Evolutionary conservation across 2,113 vertebrate species (phyloP).

Genomic region (Notechis scutatus): DNA sequence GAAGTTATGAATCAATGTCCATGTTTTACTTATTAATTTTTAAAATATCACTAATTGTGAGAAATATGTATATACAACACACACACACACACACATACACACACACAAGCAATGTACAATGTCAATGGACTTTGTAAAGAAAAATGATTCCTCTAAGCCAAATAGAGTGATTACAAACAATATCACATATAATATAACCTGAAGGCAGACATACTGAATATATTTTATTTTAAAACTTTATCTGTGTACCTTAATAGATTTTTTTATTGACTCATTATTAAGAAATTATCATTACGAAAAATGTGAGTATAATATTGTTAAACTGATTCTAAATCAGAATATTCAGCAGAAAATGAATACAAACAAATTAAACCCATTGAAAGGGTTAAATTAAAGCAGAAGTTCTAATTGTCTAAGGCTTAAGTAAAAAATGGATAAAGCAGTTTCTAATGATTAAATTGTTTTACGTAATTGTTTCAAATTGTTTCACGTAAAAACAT

Average conservation of each 20-base stretch:
- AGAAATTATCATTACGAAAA: background rate
- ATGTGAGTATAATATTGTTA: conserved; percentile 1
- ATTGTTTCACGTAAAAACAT: too few species aligned
- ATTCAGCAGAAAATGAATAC: conserved; percentile 3
- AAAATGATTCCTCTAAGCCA: background rate
- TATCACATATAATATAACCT: background rate
- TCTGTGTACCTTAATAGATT: background rate
- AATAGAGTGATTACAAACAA: background rate
- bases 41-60: background rate
- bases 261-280: background rate
- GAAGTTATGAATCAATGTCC: background rate
- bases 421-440: background rate
- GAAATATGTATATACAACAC: background rate
- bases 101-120: background rate
- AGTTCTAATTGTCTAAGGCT: background rate
- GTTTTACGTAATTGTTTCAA: too few species aligned
- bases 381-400: conserved; percentile 15
- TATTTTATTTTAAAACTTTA: background rate
- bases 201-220: background rate
- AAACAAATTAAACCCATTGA: conserved; percentile 15
- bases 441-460: background rate
- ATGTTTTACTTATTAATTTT: background rate
- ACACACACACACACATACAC: background rate
- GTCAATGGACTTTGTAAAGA: background rate
- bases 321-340: background rate